A percentile compares a stretch with the other conserved stretches of the same genome.
Conservation (phyloP, 1,140 invertebrate species). For the Rhizoglyphus robini region DNA sequence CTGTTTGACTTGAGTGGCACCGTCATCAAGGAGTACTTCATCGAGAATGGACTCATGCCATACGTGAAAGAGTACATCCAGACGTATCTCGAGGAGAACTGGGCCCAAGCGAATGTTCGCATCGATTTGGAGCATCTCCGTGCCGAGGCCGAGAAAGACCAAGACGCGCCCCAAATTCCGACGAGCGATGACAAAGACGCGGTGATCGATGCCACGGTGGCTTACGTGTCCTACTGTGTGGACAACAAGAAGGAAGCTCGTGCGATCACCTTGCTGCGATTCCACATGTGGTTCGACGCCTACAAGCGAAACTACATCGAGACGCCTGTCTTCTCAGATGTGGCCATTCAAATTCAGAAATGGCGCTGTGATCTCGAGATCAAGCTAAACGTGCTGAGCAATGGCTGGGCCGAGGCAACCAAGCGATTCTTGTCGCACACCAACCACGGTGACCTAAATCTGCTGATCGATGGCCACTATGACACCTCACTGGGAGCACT, state of each 20-base stretch:
- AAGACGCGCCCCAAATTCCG: neutral
- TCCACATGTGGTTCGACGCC: conserved; percentile 21
- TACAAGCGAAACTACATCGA: conserved; percentile 1
- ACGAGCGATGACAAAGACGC: neutral
- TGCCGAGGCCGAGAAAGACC: neutral
- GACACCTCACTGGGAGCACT: conserved; percentile 15
- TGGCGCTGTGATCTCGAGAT: conserved; percentile 20
- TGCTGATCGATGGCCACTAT: conserved; percentile 21
- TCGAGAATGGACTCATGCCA: neutral
- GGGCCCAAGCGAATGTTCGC: neutral
- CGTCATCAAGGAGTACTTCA: neutral
- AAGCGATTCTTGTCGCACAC: conserved; percentile 18
- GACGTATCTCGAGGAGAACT: neutral
- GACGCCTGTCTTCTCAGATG: conserved; percentile 21
- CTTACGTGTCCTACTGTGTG: neutral
- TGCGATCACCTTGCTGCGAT: neutral
- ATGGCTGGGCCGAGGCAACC: conserved; percentile 21
- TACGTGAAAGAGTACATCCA: neutral
- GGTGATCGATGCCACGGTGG: neutral
- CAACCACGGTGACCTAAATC: too few species aligned
- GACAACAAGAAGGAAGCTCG: neutral
- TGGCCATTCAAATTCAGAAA: conserved; percentile 19
- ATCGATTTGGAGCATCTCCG: neutral
- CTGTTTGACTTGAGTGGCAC: conserved; percentile 2
- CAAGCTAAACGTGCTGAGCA: conserved; percentile 20